Evolutionary conservation across 1,140 invertebrate species (phyloP).

Genomic region (Mya arenaria): DNA sequence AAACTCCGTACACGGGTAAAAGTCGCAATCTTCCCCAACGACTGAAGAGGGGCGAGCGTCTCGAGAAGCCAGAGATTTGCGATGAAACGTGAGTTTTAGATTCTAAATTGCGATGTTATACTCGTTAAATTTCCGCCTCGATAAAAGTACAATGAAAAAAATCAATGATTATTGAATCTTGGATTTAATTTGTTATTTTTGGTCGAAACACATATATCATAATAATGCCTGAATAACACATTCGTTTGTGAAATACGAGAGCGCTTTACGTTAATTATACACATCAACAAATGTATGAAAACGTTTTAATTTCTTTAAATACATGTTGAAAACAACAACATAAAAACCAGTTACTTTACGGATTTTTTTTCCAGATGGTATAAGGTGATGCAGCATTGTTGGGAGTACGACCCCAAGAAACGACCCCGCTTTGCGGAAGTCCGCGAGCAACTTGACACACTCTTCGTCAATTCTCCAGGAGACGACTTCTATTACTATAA

Average conservation of each 20-base stretch:
- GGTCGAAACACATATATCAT: background rate
- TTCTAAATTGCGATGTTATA: background rate
- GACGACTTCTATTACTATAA: constrained; percentile 54
- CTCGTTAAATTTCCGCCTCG: background rate
- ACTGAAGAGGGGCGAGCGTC: constrained; percentile 62
- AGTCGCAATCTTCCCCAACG: constrained; percentile 87
- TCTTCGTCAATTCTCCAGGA: constrained; percentile 27
- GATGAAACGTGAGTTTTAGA: constrained; percentile 42
- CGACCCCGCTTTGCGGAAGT: constrained; percentile 37
- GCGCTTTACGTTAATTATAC: background rate
- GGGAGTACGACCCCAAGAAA: background rate
- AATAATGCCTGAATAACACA: background rate
- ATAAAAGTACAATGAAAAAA: background rate
- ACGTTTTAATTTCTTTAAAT: background rate
- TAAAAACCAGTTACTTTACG: background rate
- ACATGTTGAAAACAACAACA: background rate
- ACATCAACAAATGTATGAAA: background rate
- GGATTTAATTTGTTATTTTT: background rate
- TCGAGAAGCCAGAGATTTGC: constrained; percentile 64
- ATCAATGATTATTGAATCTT: background rate
- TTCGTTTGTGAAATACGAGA: background rate
- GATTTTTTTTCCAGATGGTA: constrained; percentile 29
- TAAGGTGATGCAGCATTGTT: constrained; percentile 23
- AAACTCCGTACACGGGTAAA: constrained; percentile 89
- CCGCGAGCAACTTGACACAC: constrained; percentile 16